Evolutionary conservation across 2,113 vertebrate species (phyloP).

Genomic region (Tetrax tetrax): DNA sequence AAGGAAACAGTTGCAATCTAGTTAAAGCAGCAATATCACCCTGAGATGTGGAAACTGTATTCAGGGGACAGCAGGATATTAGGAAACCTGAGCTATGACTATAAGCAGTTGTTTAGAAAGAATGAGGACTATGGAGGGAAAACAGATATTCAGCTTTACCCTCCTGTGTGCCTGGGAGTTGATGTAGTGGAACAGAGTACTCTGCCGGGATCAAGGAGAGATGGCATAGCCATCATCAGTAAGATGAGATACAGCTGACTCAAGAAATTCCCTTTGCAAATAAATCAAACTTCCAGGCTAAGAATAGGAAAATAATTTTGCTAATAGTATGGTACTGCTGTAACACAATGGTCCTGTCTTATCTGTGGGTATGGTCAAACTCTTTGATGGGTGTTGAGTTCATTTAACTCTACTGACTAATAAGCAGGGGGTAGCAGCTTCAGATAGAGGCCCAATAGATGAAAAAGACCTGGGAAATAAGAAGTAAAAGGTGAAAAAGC

Average conservation of each 20-base stretch:
- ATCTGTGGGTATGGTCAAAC: neutral
- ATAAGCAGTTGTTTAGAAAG: constrained; percentile 30
- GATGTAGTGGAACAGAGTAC: constrained; percentile 32
- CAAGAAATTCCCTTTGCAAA: constrained; percentile 22
- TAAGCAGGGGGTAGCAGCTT: neutral
- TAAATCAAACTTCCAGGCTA: constrained; percentile 12
- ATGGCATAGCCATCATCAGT: constrained; percentile 12
- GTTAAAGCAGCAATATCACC: neutral
- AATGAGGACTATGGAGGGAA: neutral
- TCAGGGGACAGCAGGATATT: neutral
- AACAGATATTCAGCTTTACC: constrained; percentile 29
- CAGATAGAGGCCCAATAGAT: neutral
- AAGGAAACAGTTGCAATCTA: neutral
- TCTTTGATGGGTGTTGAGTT: neutral
- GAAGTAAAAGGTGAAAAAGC: neutral
- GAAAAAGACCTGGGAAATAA: neutral
- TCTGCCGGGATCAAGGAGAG: constrained; percentile 41
- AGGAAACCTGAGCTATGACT: constrained; percentile 14
- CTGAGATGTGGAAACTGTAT: neutral
- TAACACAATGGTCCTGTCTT: neutral
- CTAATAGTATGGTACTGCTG: neutral
- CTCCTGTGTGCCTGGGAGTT: constrained; percentile 13
- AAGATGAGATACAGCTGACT: constrained; percentile 54
- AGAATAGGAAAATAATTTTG: neutral
- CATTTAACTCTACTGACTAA: neutral